phyloP scores from a whole-genome alignment of 2,113 vertebrate species.

The Lepisosteus osseus region DNA sequence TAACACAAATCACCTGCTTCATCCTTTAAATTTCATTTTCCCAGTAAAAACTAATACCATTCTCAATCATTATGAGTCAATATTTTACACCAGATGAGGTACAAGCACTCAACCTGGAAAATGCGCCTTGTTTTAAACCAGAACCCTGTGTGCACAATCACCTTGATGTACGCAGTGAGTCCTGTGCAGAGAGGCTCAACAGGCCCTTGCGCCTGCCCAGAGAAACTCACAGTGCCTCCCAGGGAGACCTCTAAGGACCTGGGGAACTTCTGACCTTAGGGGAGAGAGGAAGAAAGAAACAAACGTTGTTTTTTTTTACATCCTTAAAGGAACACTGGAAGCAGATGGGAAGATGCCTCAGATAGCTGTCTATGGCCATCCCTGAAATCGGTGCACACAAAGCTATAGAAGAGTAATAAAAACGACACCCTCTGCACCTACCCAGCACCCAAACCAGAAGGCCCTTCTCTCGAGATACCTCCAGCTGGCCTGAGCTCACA shows the following conservation, averaged over 20 bases:
- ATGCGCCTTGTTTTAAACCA: too few species aligned
- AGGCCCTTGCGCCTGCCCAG: constrained; percentile 58
- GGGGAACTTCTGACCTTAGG: constrained; percentile 88
- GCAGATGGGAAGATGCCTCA: background rate
- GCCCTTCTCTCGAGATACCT: constrained; percentile 84
- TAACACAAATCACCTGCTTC: too few species aligned
- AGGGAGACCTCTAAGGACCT: constrained; percentile 82
- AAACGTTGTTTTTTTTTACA: background rate
- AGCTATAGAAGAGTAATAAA: background rate
- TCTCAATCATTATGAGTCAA: too few species aligned
- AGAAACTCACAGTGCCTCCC: constrained; percentile 75
- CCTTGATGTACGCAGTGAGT: constrained; percentile 85
- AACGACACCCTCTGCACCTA: constrained; percentile 41
- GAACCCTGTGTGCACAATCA: constrained; percentile 42
- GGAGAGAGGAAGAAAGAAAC: constrained; percentile 26
- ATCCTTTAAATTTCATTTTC: too few species aligned
- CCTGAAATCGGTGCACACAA: too few species aligned
- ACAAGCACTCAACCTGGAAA: too few species aligned
- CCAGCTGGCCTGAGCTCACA: constrained; percentile 82
- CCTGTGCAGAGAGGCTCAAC: constrained; percentile 79
- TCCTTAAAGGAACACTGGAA: background rate
- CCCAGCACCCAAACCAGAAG: constrained; percentile 83
- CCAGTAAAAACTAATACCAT: too few species aligned
- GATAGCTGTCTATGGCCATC: too few species aligned
- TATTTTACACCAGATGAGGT: too few species aligned